A percentile compares a stretch with the other conserved stretches of the same genome.
Evolutionary conservation across 2,888 invertebrate genomes (phyloP).

Genomic region (Atherix ibis): DNA sequence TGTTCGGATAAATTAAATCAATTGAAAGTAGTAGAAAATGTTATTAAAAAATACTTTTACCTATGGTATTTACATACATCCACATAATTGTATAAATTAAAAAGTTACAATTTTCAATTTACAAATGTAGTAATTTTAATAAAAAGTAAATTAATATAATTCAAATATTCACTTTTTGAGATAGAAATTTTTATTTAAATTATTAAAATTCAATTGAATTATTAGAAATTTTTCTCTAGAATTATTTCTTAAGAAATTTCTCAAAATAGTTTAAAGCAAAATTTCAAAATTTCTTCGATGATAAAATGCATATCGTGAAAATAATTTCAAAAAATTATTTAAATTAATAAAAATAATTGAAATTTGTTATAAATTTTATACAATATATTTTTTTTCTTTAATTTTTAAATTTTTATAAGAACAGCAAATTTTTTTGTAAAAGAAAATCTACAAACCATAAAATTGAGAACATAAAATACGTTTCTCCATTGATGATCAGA

Average conservation of each 20-base stretch:
- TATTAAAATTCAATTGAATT: too few species aligned
- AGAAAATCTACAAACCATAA: too few species aligned
- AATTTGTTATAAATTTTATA: too few species aligned
- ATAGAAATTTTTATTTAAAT: background rate
- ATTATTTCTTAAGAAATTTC: slow-evolving; percentile 1
- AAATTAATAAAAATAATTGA: background rate
- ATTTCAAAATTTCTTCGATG: slow-evolving; percentile 6
- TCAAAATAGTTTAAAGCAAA: slow-evolving; percentile 11
- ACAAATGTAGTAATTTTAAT: background rate
- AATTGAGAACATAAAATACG: too few species aligned
- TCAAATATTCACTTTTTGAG: background rate
- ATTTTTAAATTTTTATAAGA: too few species aligned
- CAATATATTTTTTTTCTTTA: too few species aligned
- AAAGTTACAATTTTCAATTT: background rate
- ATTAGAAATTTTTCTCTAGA: too few species aligned
- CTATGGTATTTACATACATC: background rate
- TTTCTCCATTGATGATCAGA: too few species aligned
- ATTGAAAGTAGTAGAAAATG: background rate
- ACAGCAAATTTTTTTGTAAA: too few species aligned
- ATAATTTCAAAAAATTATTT: background rate
- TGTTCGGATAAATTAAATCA: too few species aligned
- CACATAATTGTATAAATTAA: background rate
- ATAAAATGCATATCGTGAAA: background rate
- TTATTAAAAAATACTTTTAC: background rate
- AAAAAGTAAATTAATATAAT: too few species aligned